Evolutionary conservation across 37 sponge, comb jelly and placozoan species (phyloP).

Genomic region (Cladorhizidae sp.): DNA sequence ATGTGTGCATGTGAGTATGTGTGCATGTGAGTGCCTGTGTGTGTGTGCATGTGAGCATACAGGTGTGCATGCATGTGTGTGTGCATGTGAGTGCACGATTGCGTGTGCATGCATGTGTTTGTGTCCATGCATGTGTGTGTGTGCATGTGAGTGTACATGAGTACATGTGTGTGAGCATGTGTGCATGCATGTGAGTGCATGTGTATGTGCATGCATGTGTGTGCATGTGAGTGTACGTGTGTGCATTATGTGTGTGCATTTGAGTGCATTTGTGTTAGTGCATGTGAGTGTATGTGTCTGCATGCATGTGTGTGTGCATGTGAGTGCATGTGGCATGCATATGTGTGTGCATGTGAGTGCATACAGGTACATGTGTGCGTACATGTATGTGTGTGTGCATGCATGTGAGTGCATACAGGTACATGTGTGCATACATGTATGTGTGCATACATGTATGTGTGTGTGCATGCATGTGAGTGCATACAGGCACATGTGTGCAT

Average conservation of each 20-base stretch:
- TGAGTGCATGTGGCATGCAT: no score
- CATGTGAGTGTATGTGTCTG: neutral
- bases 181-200: neutral
- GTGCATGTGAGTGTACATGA: no score
- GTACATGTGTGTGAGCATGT: constrained; percentile 38
- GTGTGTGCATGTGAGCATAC: no score
- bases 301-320: neutral
- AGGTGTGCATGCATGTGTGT: constrained; percentile 37
- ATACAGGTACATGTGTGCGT: no score
- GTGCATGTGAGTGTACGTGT: constrained; percentile 1
- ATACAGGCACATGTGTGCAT: no score
- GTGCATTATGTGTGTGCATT: neutral
- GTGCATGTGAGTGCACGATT: constrained; percentile 57
- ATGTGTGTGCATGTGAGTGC: no score
- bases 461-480: no score
- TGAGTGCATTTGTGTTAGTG: neutral
- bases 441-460: no score
- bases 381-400: no score
- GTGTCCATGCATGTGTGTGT: no score
- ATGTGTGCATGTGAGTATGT: no score
- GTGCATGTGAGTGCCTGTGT: no score
- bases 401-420: neutral
- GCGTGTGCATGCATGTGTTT: constrained; percentile 11
- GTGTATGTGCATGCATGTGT: constrained; percentile 13
- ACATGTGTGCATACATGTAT: neutral